These are phyloP conservation scores for Brachionus asplanchnoidis DNA, from an alignment of 1,140 invertebrate genomes.

Conservation along the genomic window DNA sequence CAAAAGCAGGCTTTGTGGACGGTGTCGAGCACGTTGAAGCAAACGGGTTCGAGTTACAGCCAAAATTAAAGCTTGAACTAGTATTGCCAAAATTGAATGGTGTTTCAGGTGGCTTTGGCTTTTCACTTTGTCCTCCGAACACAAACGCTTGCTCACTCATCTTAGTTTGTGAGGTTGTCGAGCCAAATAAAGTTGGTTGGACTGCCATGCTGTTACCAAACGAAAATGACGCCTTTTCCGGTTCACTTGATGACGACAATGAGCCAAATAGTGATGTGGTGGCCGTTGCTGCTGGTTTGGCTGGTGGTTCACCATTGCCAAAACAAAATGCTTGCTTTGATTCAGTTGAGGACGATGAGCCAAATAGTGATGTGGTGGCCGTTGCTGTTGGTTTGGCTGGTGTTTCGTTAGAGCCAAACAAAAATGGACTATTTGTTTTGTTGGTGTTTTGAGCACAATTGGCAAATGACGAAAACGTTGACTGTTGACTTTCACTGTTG, in stretches of 20 bases:
- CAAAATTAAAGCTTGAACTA: not conserved
- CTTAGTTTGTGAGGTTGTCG: not conserved
- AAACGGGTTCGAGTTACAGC: not conserved
- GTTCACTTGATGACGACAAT: not conserved
- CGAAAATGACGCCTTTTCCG: not conserved
- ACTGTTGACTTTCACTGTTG: not conserved
- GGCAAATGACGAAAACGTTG: not conserved
- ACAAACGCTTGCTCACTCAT: not conserved
- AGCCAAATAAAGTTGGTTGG: not conserved
- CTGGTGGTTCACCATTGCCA: not conserved
- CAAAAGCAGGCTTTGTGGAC: not conserved
- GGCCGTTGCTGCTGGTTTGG: not conserved
- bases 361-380: not conserved
- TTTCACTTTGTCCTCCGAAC: not conserved
- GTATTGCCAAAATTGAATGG: not conserved
- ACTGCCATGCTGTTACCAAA: not conserved
- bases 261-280: not conserved
- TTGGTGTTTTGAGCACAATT: not conserved
- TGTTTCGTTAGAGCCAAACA: not conserved
- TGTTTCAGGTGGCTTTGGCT: not conserved
- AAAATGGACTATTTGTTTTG: not conserved
- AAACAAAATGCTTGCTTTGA: not conserved
- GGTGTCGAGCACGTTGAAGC: not conserved
- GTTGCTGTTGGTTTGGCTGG: not conserved
- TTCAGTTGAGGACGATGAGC: not conserved